These are phyloP conservation scores for Cydia pomonella DNA, from an alignment of 1,140 invertebrate species.

Conservation along the genomic window DNA sequence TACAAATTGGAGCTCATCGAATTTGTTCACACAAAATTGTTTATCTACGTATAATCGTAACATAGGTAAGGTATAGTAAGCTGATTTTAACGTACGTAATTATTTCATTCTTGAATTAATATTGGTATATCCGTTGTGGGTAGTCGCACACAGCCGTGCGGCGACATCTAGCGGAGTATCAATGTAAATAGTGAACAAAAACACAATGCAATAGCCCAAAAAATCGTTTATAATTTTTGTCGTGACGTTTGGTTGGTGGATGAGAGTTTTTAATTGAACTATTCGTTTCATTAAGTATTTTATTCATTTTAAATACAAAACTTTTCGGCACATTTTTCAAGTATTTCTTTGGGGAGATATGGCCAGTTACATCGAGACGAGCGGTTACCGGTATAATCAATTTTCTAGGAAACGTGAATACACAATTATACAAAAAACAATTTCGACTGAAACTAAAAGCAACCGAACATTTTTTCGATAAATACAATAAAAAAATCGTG, in stretches of 20 bases:
- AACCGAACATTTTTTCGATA: constrained; percentile 28
- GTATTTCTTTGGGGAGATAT: constrained; percentile 64
- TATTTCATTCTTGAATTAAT: constrained; percentile 78
- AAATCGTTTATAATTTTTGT: constrained; percentile 66
- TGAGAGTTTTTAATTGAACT: constrained; percentile 51
- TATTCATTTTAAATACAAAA: constrained; percentile 68
- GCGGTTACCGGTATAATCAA: constrained; percentile 61
- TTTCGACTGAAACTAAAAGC: constrained; percentile 30
- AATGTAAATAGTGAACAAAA: constrained; percentile 67
- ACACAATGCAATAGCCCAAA: constrained; percentile 78
- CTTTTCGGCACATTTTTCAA: constrained; percentile 67
- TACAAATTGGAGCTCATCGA: constrained; percentile 40
- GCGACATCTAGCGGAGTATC: constrained; percentile 46
- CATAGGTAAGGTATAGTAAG: constrained; percentile 77
- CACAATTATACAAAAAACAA: constrained; percentile 26
- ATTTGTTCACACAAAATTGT: constrained; percentile 49
- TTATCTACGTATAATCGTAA: constrained; percentile 73
- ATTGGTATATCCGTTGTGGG: constrained; percentile 54
- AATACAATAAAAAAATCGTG: constrained; percentile 60
- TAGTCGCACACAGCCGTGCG: constrained; percentile 4
- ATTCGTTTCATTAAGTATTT: constrained; percentile 56
- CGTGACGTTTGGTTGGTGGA: constrained; percentile 59
- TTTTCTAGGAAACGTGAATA: constrained; percentile 74
- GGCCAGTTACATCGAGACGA: constrained; percentile 58
- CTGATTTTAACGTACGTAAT: constrained; percentile 78